phyloP scores from a whole-genome alignment of 2,797 vertebrate species.

The Peromyscus melanophrys region DNA sequence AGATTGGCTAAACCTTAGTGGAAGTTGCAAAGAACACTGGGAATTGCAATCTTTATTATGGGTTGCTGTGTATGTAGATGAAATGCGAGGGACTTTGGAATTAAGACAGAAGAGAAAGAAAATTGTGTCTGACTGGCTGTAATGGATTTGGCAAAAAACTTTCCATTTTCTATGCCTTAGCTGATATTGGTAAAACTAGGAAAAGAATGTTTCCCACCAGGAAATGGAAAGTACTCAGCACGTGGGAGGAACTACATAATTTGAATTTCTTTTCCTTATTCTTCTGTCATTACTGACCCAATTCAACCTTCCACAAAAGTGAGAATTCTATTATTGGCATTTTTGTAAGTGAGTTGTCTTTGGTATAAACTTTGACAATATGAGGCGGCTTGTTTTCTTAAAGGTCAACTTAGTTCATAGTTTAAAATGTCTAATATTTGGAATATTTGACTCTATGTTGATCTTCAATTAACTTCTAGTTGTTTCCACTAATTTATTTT shows the following conservation, averaged over 20 bases:
- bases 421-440: neutral
- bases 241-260: neutral
- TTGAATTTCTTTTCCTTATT: neutral
- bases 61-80: neutral
- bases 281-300: neutral
- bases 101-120: neutral
- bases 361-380: neutral
- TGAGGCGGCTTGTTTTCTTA: neutral
- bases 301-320: neutral
- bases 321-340: neutral
- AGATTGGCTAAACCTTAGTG: neutral
- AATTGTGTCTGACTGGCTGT: neutral
- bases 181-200: constrained; percentile 8
- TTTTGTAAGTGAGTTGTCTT: neutral
- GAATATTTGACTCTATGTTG: neutral
- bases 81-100: neutral
- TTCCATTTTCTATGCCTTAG: constrained; percentile 5
- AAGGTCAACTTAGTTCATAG: neutral
- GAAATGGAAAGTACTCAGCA: neutral
- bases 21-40: neutral
- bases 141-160: neutral
- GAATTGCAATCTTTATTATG: neutral
- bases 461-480: neutral
- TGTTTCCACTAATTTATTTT: neutral
- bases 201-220: neutral